Evolutionary conservation across 1,140 invertebrate genomes (phyloP).

Genomic region (Aphis craccivora): DNA sequence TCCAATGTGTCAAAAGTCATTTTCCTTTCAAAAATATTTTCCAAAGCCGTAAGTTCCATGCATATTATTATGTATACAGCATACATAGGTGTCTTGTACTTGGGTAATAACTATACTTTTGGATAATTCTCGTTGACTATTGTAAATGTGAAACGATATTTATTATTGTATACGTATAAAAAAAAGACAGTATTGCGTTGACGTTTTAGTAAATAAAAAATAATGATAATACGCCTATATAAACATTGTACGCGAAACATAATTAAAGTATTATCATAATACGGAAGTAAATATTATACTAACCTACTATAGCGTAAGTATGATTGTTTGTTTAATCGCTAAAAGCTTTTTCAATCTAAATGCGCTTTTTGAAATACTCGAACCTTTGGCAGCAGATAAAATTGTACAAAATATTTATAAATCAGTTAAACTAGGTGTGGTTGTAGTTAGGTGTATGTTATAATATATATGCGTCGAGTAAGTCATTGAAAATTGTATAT

Average conservation of each 20-base stretch:
- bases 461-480: neutral
- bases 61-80: conserved; percentile 9
- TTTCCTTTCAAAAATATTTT: neutral
- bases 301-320: neutral
- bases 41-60: conserved; percentile 27
- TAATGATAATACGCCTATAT: neutral
- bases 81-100: neutral
- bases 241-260: neutral
- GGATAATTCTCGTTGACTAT: neutral
- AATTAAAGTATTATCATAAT: neutral
- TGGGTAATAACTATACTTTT: conserved; percentile 19
- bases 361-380: neutral
- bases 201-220: neutral
- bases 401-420: neutral
- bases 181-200: neutral
- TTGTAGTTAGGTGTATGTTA: neutral
- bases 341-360: neutral
- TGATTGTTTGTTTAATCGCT: neutral
- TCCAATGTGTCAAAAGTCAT: neutral
- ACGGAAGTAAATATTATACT: conserved; percentile 6
- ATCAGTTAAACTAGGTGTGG: neutral
- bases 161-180: neutral
- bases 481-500: neutral
- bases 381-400: neutral
- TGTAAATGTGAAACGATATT: neutral